Percentiles rank a stretch among this genome's conserved stretches.
Conservation (phyloP, 1,140 invertebrate species). For the Sycobia sp. region DNA sequence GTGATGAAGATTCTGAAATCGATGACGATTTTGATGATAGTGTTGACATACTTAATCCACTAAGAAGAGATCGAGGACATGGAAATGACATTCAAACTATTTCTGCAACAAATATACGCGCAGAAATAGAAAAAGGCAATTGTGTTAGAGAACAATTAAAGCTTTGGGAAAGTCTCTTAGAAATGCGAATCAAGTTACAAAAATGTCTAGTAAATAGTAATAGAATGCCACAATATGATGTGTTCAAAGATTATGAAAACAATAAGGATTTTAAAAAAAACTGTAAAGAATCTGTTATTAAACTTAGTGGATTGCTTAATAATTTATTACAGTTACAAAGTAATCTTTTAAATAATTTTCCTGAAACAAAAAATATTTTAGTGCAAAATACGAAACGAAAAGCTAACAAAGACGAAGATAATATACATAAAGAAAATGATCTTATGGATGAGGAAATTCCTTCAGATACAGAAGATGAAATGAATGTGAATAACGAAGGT, state of each 20-base stretch:
- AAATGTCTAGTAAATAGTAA: slow-evolving; percentile 77
- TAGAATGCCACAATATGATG: slow-evolving; percentile 73
- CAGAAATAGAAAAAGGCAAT: slow-evolving; percentile 77
- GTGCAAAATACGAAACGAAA: slow-evolving; percentile 41
- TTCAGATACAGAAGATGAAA: slow-evolving; percentile 62
- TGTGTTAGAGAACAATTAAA: slow-evolving; percentile 76
- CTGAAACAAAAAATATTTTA: slow-evolving; percentile 67
- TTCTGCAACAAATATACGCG: slow-evolving; percentile 63
- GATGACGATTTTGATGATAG: slow-evolving; percentile 48
- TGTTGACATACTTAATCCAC: slow-evolving; percentile 27
- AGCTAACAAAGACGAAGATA: slow-evolving; percentile 36
- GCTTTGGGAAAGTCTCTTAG: slow-evolving; percentile 82
- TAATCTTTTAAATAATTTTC: slow-evolving; percentile 66
- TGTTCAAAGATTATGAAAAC: slow-evolving; percentile 60
- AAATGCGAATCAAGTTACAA: slow-evolving; percentile 84
- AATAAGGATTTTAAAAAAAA: slow-evolving; percentile 63
- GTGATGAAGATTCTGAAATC: slow-evolving; percentile 31
- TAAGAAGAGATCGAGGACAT: slow-evolving; percentile 46
- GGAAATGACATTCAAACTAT: slow-evolving; percentile 64
- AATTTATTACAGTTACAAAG: slow-evolving; percentile 69
- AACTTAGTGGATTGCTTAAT: slow-evolving; percentile 66
- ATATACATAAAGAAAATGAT: slow-evolving; percentile 45
- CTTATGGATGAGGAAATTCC: slow-evolving; percentile 61
- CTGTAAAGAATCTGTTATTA: slow-evolving; percentile 61
- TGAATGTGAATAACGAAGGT: not conserved